phyloP scores from a whole-genome alignment of 2,113 vertebrate genomes.

The Candoia aspera region DNA sequence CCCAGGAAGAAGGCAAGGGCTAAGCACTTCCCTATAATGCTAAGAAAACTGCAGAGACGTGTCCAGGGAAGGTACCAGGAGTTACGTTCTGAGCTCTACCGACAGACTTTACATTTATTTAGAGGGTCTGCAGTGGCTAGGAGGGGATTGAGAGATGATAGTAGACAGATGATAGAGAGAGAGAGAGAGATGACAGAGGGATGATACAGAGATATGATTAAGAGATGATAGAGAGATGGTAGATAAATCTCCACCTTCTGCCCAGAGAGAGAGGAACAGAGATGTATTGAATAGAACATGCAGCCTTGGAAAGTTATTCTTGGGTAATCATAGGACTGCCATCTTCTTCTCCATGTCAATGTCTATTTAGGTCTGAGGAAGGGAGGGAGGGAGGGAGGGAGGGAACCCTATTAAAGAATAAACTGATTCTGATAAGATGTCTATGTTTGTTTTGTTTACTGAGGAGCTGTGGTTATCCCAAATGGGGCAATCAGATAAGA shows the following conservation, averaged over 20 bases:
- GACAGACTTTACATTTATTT: too few species aligned
- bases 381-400: neutral
- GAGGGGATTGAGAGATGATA: neutral
- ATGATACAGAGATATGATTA: too few species aligned
- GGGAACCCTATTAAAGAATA: slow-evolving; percentile 4
- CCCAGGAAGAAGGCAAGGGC: too few species aligned
- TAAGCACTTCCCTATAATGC: too few species aligned
- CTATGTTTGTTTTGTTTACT: neutral
- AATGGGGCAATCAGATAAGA: slow-evolving; percentile 15
- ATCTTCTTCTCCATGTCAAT: neutral
- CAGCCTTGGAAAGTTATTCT: neutral
- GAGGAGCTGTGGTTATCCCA: neutral
- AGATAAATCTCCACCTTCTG: too few species aligned
- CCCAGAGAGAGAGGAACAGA: neutral
- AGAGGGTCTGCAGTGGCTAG: neutral
- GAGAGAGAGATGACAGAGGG: neutral
- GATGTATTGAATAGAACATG: neutral
- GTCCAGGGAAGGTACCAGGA: neutral
- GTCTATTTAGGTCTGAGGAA: neutral
- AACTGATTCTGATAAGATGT: slow-evolving; percentile 7
- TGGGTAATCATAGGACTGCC: neutral
- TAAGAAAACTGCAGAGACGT: too few species aligned
- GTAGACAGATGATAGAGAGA: neutral
- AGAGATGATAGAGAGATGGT: neutral
- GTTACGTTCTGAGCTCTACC: neutral